Evolutionary conservation across 2,888 invertebrate species (phyloP), one percentile per base, ranked within the genome.

Genomic region (Spodoptera littoralis): DNA sequence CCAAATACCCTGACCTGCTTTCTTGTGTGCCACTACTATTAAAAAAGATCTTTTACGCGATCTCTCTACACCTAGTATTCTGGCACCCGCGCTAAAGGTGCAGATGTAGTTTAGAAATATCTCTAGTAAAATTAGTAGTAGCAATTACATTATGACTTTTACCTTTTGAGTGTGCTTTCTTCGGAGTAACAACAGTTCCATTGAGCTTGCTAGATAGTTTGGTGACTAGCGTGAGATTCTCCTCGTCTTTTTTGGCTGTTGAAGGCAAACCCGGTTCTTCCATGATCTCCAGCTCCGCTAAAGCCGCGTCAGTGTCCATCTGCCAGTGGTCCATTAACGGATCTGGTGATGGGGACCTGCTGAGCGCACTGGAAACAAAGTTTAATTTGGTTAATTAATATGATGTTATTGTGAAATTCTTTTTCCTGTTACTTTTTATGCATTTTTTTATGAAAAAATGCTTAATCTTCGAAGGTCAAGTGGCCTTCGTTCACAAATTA

Each of bases 271-370:
- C 77, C 11, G 71, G 73, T 30, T 84, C 88, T 6, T 89, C 88
- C 11, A 79, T 42, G 48, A 87, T 88, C 12, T 86, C 85, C 30
- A 87, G 70, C 13, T 86, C 84, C 0, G 85, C 70, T 13, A 84
- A 51, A 1, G 86, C 63, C 1, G 82, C 71, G 52, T 93, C 93
- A 0, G 90, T 92, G 22, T 94, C 93, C 93, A 94, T 93, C n/a
- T 85, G 84, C 92, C 91, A 93, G 41, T 87, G 85, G 0, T 79
- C 79, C 5, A 30, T 70, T 3, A 79, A 27, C 0, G 70, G 67
- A 59, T 90, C 91, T 0, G 92, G 92, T 0, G 92, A 91, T 0
- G 92, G 91, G 0, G 92, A 91, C 72, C 90, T 82, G 68, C 92
- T 92, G 73, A 83, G 79, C 0, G 77, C 84, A 59, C 93, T 93